phyloP scores from a whole-genome alignment of 2,797 vertebrate genomes.

The Cercopithecus neglectus region DNA sequence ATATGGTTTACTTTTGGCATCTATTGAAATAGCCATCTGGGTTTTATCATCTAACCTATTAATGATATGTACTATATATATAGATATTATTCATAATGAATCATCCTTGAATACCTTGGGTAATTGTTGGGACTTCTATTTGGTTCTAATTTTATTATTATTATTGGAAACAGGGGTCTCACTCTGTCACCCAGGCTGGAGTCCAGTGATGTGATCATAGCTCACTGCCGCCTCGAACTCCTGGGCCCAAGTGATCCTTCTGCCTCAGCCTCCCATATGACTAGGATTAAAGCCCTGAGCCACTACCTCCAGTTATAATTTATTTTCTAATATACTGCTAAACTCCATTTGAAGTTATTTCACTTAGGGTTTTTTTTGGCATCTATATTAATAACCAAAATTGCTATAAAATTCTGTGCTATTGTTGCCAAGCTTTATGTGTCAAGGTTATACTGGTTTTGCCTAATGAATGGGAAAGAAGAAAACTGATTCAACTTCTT shows the following conservation, averaged over 20 bases:
- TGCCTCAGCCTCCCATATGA: not conserved
- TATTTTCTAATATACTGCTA: conserved; percentile 26
- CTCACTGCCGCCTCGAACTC: not conserved
- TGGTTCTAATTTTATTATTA: not conserved
- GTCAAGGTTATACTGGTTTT: not conserved
- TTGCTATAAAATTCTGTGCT: not conserved
- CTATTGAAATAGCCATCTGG: not conserved
- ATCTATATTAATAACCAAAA: not conserved
- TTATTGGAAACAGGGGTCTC: not conserved
- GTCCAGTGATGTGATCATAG: not conserved
- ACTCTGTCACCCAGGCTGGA: not conserved
- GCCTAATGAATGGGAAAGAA: not conserved
- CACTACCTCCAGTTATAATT: not conserved
- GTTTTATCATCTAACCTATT: conserved; percentile 27
- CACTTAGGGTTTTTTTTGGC: not conserved
- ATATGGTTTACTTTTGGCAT: not conserved
- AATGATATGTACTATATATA: not conserved
- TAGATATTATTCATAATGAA: conserved; percentile 4
- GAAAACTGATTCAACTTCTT: conserved; percentile 36
- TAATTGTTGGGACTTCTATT: conserved; percentile 18
- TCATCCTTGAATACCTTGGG: conserved; percentile 53
- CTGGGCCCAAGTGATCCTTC: not conserved
- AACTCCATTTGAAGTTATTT: conserved; percentile 6
- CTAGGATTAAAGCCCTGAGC: not conserved
- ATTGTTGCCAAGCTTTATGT: not conserved